phyloP scores from a whole-genome alignment of 2,888 invertebrate species.

The Thysanoteuthis rhombus region DNA sequence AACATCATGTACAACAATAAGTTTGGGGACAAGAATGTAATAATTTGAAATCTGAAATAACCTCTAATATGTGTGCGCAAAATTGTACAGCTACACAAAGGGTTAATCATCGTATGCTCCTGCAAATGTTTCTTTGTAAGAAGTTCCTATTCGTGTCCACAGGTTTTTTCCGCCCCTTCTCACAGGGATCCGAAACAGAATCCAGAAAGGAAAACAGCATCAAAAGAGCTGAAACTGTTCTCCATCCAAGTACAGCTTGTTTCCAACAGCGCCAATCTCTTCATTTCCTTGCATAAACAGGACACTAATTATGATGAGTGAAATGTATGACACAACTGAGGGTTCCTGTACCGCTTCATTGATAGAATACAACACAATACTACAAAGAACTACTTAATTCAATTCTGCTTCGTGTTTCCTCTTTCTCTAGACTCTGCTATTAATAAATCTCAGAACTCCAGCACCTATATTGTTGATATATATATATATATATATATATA shows the following conservation, averaged over 20 bases:
- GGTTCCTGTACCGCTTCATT: neutral
- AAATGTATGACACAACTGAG: neutral
- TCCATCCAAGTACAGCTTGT: neutral
- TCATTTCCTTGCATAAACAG: neutral
- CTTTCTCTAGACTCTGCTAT: neutral
- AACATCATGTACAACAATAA: no score
- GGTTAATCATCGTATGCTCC: no score
- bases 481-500: neutral
- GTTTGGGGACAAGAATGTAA: no score
- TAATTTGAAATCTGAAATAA: no score
- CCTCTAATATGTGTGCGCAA: no score
- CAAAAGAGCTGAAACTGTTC: neutral
- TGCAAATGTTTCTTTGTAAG: no score
- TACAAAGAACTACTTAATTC: neutral
- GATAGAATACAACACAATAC: neutral
- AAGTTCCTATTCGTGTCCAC: no score
- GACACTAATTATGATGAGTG: neutral
- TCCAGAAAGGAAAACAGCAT: neutral
- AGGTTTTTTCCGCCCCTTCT: neutral
- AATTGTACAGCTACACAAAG: no score
- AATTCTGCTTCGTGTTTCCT: neutral
- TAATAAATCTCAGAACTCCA: no score
- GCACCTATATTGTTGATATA: neutral
- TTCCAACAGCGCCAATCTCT: neutral
- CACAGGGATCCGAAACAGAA: neutral